phyloP scores from a whole-genome alignment of 2,113 vertebrate species.

The Forbesichthys papilliferus region DNA sequence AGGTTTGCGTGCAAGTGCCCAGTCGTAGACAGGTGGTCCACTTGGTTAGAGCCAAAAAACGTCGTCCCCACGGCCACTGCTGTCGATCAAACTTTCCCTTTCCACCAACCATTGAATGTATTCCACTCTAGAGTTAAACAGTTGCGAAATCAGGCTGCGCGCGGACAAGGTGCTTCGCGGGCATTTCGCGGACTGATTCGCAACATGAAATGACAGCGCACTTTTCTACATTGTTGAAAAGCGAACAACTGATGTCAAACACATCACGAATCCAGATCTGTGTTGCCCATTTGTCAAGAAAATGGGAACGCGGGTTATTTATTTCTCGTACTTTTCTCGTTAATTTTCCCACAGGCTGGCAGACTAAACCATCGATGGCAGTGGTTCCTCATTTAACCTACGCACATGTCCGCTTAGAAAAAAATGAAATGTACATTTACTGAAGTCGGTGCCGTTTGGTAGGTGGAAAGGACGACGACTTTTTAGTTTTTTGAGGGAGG shows the following conservation, averaged over 20 bases:
- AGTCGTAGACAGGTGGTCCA: slow-evolving; percentile 54
- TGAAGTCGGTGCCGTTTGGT: neutral
- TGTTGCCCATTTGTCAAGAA: slow-evolving; percentile 13
- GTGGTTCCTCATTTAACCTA: slow-evolving; percentile 37
- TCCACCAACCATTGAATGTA: slow-evolving; percentile 45
- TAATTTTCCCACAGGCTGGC: slow-evolving; percentile 6
- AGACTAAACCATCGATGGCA: slow-evolving; percentile 46
- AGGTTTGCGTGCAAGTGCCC: slow-evolving; percentile 16
- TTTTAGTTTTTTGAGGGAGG: neutral
- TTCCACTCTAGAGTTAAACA: slow-evolving; percentile 31
- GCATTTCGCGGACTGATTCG: slow-evolving; percentile 44
- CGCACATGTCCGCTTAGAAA: slow-evolving; percentile 2
- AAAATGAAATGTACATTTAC: neutral
- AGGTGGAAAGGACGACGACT: neutral
- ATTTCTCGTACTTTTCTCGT: neutral
- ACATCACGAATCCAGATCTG: slow-evolving; percentile 23
- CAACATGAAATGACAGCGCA: slow-evolving; percentile 59
- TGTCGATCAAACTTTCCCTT: slow-evolving; percentile 76
- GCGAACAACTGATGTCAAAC: slow-evolving; percentile 11
- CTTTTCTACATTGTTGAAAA: slow-evolving; percentile 54
- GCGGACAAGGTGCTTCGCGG: slow-evolving; percentile 42
- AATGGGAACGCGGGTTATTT: neutral
- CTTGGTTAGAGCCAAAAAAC: slow-evolving; percentile 27
- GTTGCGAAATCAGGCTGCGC: slow-evolving; percentile 23
- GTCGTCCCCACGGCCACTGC: slow-evolving; percentile 38